phyloP scores from a whole-genome alignment of 2,113 vertebrate genomes.

The Mus musculus region DNA sequence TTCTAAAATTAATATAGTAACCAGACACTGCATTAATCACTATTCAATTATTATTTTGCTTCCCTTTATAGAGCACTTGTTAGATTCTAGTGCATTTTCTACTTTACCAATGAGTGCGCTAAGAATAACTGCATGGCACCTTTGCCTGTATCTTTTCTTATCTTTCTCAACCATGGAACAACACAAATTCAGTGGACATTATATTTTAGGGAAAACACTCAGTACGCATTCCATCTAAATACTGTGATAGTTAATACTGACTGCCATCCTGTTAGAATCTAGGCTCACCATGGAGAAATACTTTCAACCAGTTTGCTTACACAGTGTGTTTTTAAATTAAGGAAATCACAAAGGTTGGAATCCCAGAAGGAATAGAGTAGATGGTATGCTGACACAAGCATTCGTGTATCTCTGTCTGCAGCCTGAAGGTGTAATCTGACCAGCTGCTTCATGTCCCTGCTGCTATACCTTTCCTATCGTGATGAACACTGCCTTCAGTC shows the following conservation, averaged over 20 bases:
- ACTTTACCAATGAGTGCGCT: neutral
- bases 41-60: slow-evolving; percentile 71
- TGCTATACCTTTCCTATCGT: neutral
- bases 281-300: neutral
- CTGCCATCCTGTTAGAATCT: neutral
- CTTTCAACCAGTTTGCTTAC: too few relatives aligned
- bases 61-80: slow-evolving; percentile 67
- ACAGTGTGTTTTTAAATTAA: neutral
- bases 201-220: slow-evolving; percentile 9
- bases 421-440: neutral
- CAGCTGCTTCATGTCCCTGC: neutral
- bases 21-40: slow-evolving; percentile 68
- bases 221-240: neutral
- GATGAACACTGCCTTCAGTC: neutral
- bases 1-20: slow-evolving; percentile 74
- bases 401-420: rapidly evolving
- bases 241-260: neutral
- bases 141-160: neutral
- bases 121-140: neutral
- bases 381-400: neutral
- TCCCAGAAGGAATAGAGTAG: neutral
- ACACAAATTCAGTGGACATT: neutral
- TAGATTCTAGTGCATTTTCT: slow-evolving; percentile 44
- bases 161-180: neutral
- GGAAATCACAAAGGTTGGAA: neutral